Conservation (phyloP, 2,888 invertebrate genomes). For the Lithophane semibrunnea region DNA sequence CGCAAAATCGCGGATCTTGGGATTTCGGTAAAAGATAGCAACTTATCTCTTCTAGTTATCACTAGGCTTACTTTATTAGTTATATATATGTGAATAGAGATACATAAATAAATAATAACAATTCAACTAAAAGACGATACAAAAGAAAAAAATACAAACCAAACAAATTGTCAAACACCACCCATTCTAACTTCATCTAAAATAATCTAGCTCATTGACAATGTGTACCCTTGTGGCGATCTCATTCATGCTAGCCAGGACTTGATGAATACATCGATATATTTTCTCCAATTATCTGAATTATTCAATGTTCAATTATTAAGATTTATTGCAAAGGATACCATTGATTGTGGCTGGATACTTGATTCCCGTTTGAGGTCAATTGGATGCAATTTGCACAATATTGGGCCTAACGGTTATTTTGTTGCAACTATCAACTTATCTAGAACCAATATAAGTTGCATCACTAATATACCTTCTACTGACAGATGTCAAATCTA, state of each 20-base stretch:
- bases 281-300: conserved; percentile 59
- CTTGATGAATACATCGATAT: conserved; percentile 62
- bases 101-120: no score
- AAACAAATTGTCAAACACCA: conserved; percentile 6
- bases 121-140: no score
- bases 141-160: neutral
- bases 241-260: conserved; percentile 29
- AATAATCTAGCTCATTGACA: conserved; percentile 1
- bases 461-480: no score
- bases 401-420: no score
- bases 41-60: neutral
- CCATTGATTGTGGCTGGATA: neutral
- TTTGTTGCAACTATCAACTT: neutral
- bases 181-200: conserved; percentile 27
- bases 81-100: no score
- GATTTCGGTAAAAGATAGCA: no score
- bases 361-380: neutral
- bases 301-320: conserved; percentile 62
- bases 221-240: conserved; percentile 17
- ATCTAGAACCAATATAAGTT: neutral
- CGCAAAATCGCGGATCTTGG: no score
- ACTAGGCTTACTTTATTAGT: no score
- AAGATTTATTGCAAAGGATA: conserved; percentile 40
- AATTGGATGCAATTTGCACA: neutral
- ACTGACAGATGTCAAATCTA: no score